Percentiles rank a stretch among this genome's conserved stretches.
These are phyloP conservation scores for Diadromus collaris DNA, from an alignment of 2,888 invertebrate genomes.

Conservation along the genomic window DNA sequence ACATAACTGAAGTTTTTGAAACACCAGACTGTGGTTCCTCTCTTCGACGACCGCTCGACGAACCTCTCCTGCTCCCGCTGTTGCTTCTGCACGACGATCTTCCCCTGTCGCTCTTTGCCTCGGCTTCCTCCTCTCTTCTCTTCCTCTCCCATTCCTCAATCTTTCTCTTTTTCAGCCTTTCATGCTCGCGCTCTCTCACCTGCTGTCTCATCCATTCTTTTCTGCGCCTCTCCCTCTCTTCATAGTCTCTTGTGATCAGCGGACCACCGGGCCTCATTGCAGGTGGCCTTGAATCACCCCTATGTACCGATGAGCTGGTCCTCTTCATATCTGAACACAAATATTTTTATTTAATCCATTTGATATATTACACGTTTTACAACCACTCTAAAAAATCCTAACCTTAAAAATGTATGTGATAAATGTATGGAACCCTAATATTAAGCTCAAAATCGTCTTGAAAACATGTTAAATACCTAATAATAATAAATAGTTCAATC, in stretches of 20 bases:
- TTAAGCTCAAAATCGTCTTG: too few relatives aligned
- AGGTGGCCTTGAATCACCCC: slow-evolving; percentile 10
- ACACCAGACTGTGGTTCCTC: neutral
- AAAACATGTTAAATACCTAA: too few relatives aligned
- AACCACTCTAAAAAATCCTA: too few relatives aligned
- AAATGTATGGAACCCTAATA: too few relatives aligned
- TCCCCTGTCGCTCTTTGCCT: slow-evolving; percentile 41
- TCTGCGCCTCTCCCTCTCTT: slow-evolving; percentile 64
- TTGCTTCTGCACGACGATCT: slow-evolving; percentile 55
- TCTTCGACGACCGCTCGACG: slow-evolving; percentile 25
- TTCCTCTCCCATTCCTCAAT: slow-evolving; percentile 67
- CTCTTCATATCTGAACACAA: slow-evolving; percentile 34
- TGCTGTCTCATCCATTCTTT: slow-evolving; percentile 68
- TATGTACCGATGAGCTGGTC: slow-evolving; percentile 9
- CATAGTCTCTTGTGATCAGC: slow-evolving; percentile 59
- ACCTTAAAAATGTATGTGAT: too few relatives aligned
- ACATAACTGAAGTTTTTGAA: slow-evolving; percentile 58
- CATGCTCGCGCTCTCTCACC: slow-evolving; percentile 64
- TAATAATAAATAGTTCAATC: too few relatives aligned
- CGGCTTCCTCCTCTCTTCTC: slow-evolving; percentile 52
- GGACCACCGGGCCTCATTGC: slow-evolving; percentile 30
- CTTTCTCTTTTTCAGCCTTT: slow-evolving; percentile 66
- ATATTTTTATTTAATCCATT: neutral
- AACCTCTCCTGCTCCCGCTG: slow-evolving; percentile 39
- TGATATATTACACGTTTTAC: too few relatives aligned